These are phyloP conservation scores for Heterochromis multidens DNA, from an alignment of 2,113 vertebrate genomes.

Conservation along the genomic window DNA sequence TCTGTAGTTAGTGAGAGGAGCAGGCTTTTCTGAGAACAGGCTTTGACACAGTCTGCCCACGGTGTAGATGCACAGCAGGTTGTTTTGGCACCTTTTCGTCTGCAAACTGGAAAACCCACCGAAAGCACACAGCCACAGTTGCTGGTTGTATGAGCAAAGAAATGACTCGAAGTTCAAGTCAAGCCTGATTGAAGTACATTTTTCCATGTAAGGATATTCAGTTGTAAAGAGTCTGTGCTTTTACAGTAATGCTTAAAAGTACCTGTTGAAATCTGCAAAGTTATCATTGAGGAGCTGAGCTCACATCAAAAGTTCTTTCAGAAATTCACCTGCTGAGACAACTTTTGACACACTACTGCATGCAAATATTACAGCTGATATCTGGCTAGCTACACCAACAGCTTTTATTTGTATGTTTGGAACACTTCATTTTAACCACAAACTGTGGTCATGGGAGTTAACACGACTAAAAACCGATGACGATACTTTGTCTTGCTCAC, in stretches of 20 bases:
- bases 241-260: neutral
- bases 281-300: rapidly evolving
- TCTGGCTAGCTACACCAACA: neutral
- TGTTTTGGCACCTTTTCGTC: neutral
- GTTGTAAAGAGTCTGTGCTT: neutral
- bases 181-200: neutral
- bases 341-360: neutral
- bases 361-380: neutral
- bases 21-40: conserved; percentile 8
- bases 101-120: neutral
- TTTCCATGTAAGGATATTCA: neutral
- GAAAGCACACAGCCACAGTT: neutral
- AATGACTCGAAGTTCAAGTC: neutral
- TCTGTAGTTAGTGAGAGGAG: neutral
- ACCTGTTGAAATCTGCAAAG: neutral
- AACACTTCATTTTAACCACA: neutral
- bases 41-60: neutral
- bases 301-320: neutral
- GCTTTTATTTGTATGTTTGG: neutral
- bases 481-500: neutral
- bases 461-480: rapidly evolving
- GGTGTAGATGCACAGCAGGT: neutral
- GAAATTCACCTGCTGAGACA: neutral
- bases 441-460: neutral
- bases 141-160: neutral